Base-by-base conservation (phyloP, 2,797 vertebrate species). In the Parotocinclus haroldoi region DNA sequence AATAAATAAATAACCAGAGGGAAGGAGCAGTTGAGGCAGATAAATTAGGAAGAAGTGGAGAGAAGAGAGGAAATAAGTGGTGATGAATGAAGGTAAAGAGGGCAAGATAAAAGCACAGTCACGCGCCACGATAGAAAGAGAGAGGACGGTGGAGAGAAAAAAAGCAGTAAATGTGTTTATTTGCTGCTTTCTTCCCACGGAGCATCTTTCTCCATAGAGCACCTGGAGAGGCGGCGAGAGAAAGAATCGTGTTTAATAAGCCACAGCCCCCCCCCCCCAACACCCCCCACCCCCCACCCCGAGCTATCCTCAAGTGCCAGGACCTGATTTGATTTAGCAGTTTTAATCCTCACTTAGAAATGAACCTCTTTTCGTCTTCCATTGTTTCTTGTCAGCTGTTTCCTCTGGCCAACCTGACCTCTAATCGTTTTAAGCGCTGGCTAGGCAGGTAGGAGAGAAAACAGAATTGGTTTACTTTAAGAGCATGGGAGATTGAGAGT, bases 281-380 rank as follows among this genome's bases (percentile, higher is more conserved):
- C n/a, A n/a, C n/a, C n/a, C n/a, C n/a, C n/a, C n/a, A n/a, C n/a
- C n/a, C n/a, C n/a, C n/a, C n/a, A n/a, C n/a, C n/a, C 81, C 73
- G 64, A 80, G 78, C 72, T 75, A 77, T 57, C 64, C 44, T 62
- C 36, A 7, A 7, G 73, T 81, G 78, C 77, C 77, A 71, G 76
- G 62, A 73, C 77, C 80, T 89, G 79, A 88, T 89, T 86, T 80
- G 80, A 87, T 88, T 87, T 83, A 73, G 56, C 58, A 17, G 65
- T 84, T 86, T 83, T 83, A 81, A 88, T 87, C 82, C 82, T 46
- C 11, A 45, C 66, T 58, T 75, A 79, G 77, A 80, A 77, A 76
- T 55, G 75, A 75, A 57, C 69, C 79, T 78, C 79, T 81, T 82
- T 81, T 71, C 80, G 58, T 74, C 18, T 69, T 74, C 45, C 63